Evolutionary conservation across 2,888 invertebrate species (phyloP).

Genomic region (Nymphalis c-album): DNA sequence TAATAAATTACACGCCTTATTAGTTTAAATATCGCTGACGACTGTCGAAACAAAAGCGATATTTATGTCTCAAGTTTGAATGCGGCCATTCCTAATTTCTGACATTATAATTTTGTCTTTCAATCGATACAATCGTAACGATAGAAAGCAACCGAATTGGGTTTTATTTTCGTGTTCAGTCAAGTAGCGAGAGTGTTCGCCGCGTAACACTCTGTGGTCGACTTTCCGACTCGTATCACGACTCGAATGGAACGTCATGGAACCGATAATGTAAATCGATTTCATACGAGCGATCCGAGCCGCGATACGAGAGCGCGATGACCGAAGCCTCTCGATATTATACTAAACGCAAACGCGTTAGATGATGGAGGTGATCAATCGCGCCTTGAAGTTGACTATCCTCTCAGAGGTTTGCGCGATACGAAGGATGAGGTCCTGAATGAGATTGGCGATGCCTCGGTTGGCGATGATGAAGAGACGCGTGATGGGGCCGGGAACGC

Average conservation of each 20-base stretch:
- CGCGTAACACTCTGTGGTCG: constrained; percentile 36
- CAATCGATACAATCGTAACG: constrained; percentile 31
- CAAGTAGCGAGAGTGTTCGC: constrained; percentile 43
- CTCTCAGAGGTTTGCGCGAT: constrained; percentile 94
- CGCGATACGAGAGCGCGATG: constrained; percentile 28
- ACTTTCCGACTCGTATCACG: constrained; percentile 27
- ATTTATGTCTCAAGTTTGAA: constrained; percentile 9
- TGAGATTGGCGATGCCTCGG: constrained; percentile 91
- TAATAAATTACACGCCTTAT: no score
- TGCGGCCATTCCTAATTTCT: constrained; percentile 8
- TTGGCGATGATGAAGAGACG: constrained; percentile 93
- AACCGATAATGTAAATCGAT: constrained; percentile 8
- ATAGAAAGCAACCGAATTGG: constrained; percentile 28
- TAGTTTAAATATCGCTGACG: neutral
- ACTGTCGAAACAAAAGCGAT: neutral
- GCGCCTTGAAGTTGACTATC: constrained; percentile 96
- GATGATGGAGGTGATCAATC: constrained; percentile 94
- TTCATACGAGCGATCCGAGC: constrained; percentile 18
- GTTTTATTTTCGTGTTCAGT: constrained; percentile 42
- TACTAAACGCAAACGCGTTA: constrained; percentile 78
- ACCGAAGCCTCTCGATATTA: constrained; percentile 49
- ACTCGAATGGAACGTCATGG: constrained; percentile 20
- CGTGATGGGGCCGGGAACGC: constrained; percentile 93
- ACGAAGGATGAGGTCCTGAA: constrained; percentile 93
- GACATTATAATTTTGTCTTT: constrained; percentile 22